Evolutionary conservation across 2,113 vertebrate genomes (phyloP).

Genomic region (Galbula dea): DNA sequence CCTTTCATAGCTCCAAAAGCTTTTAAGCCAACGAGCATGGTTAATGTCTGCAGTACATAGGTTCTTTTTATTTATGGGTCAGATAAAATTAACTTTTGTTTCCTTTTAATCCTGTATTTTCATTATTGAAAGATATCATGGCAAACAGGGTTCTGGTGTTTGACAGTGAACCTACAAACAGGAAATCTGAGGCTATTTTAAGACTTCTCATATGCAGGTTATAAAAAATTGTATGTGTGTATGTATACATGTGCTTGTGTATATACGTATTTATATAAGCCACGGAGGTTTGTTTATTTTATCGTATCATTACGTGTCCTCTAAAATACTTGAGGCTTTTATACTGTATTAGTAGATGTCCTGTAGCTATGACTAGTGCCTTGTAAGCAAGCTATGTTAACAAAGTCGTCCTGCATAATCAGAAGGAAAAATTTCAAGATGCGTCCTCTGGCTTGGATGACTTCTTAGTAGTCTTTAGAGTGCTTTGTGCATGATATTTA

Average conservation of each 20-base stretch:
- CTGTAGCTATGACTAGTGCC: conserved; percentile 33
- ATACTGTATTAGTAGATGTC: conserved; percentile 28
- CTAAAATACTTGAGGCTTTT: conserved; percentile 50
- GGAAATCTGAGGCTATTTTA: conserved; percentile 22
- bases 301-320: conserved; percentile 23
- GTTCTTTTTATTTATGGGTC: conserved; percentile 85
- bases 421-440: conserved; percentile 14
- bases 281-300: not conserved
- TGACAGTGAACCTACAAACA: conserved; percentile 47
- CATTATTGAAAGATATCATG: conserved; percentile 47
- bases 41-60: conserved; percentile 88
- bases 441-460: conserved; percentile 29
- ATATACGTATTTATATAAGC: conserved; percentile 34
- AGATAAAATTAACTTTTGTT: conserved; percentile 94
- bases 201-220: conserved; percentile 40
- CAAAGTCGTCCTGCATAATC: not conserved
- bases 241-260: conserved; percentile 29
- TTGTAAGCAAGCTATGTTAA: conserved; percentile 15
- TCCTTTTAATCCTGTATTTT: conserved; percentile 82
- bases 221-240: conserved; percentile 4
- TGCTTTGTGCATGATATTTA: not conserved
- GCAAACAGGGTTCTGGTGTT: conserved; percentile 50
- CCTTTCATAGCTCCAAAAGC: conserved; percentile 83
- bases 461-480: conserved; percentile 50
- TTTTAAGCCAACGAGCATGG: conserved; percentile 91